Conservation (phyloP, 2,113 vertebrate genomes). For the Bos taurus region ARS-UCD2.0 NC_037328.1:95842001-95842500, state of each 20-base stretch:
- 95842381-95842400: background rate
- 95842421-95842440: background rate
- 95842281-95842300: background rate
- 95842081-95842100: background rate
- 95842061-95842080: background rate
- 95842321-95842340: background rate
- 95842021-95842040: background rate
- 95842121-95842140: background rate
- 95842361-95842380: background rate
- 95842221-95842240: background rate
- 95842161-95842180: background rate
- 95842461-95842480: background rate
- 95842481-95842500: background rate
- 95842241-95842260: background rate
- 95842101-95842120: background rate
- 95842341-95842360: background rate
- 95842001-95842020: background rate
- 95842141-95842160: background rate
- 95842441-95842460: background rate
- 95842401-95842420: background rate
- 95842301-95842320: background rate
- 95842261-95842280: background rate
- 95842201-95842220: background rate
- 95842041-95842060: background rate
- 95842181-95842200: background rate